Percentiles rank a stretch among this genome's conserved stretches.
These are phyloP conservation scores for Tamandua tetradactyla DNA, from an alignment of 2,797 vertebrate species.

Conservation along the genomic window DNA sequence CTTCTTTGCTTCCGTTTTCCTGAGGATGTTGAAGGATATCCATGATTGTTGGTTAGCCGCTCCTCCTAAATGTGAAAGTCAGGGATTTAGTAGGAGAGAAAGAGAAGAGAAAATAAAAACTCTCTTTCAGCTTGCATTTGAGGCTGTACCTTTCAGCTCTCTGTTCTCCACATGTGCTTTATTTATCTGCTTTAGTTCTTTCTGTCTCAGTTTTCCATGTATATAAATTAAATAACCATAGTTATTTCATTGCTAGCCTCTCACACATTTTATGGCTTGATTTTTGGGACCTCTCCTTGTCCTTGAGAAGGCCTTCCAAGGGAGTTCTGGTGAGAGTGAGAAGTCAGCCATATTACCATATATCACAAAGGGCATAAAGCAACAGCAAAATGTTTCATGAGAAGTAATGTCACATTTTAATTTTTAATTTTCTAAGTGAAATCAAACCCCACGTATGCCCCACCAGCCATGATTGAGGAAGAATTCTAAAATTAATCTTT, in stretches of 20 bases:
- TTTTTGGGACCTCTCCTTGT: not conserved
- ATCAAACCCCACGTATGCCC: not conserved
- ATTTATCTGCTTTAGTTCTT: no score
- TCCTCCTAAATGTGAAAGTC: not conserved
- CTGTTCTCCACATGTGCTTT: no score
- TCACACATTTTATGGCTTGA: not conserved
- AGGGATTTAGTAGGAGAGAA: not conserved
- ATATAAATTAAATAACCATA: no score
- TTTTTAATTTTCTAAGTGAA: constrained; percentile 50
- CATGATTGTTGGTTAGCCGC: not conserved
- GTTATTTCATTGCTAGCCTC: no score
- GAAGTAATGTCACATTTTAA: not conserved
- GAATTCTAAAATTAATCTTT: not conserved
- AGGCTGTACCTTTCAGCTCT: not conserved
- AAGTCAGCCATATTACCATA: not conserved
- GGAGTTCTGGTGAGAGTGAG: not conserved
- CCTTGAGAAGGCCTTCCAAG: not conserved
- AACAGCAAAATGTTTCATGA: not conserved
- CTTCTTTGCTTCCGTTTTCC: constrained; percentile 53
- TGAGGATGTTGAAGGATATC: constrained; percentile 36
- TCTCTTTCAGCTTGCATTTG: not conserved
- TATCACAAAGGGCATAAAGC: not conserved
- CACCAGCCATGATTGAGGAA: not conserved
- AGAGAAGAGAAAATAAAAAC: constrained; percentile 10
- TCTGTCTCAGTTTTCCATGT: no score